Percentiles rank a stretch among this genome's conserved stretches.
These are phyloP conservation scores for Troglohyphantes excavatus DNA, from an alignment of 2,888 invertebrate genomes.

Conservation along the genomic window DNA sequence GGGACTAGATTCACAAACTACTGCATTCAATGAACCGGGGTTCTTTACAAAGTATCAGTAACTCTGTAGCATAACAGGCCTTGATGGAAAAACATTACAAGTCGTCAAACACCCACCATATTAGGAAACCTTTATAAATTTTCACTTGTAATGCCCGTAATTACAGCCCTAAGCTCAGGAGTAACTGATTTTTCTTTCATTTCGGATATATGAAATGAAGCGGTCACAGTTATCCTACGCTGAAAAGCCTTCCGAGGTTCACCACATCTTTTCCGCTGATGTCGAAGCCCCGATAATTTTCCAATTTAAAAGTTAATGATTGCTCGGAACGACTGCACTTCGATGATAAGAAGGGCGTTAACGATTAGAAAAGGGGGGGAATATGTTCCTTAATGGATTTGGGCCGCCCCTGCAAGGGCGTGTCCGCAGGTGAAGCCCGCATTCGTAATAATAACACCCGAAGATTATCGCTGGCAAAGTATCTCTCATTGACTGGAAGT, in stretches of 20 bases:
- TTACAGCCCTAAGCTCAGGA: background rate
- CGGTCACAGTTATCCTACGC: slow-evolving; percentile 20
- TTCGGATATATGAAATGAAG: background rate
- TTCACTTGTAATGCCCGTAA: background rate
- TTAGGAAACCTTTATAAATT: background rate
- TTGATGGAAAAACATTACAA: background rate
- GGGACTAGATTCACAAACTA: too few species aligned
- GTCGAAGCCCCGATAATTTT: slow-evolving; percentile 36
- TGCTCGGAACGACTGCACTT: background rate
- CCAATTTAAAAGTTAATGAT: slow-evolving; percentile 51
- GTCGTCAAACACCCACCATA: background rate
- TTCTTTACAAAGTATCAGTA: too few species aligned
- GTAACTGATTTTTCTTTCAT: background rate
- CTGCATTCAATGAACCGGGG: too few species aligned
- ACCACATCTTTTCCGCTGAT: slow-evolving; percentile 11
- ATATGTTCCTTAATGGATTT: slow-evolving; percentile 9
- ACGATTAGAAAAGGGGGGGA: slow-evolving; percentile 8
- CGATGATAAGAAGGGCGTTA: slow-evolving; percentile 55
- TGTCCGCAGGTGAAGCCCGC: background rate
- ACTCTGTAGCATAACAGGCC: too few species aligned
- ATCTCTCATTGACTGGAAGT: background rate
- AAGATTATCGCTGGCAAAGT: background rate
- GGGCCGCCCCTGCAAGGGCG: slow-evolving; percentile 41
- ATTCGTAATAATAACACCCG: background rate
- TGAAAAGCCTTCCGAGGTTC: background rate